A percentile compares a stretch with the other conserved stretches of the same genome.
phyloP scores from a whole-genome alignment of 2,113 vertebrate species.

The Hystrix cristata region DNA sequence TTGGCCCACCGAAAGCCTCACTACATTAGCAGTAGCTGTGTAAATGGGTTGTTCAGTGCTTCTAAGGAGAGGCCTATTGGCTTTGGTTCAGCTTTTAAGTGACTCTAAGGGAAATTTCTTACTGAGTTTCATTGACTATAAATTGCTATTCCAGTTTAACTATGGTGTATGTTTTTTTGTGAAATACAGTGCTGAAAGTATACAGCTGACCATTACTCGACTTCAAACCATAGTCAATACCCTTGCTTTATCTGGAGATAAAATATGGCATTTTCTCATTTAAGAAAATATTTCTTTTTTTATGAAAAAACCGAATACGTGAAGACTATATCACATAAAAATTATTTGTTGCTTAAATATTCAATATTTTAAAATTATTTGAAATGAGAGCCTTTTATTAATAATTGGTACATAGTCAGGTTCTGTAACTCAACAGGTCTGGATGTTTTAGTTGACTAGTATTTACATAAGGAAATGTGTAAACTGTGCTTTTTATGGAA shows the following conservation, averaged over 20 bases:
- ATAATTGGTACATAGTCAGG: constrained; percentile 61
- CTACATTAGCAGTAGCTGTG: not conserved
- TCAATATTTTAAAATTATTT: constrained; percentile 50
- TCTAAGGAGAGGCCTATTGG: constrained; percentile 12
- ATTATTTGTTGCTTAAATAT: constrained; percentile 50
- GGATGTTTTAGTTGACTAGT: constrained; percentile 47
- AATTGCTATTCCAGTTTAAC: constrained; percentile 54
- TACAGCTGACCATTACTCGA: constrained; percentile 27
- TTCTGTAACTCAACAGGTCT: constrained; percentile 69
- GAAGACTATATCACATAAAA: constrained; percentile 33
- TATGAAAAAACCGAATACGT: constrained; percentile 17
- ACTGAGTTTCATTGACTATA: constrained; percentile 52
- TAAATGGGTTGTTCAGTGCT: not conserved
- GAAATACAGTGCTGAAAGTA: not conserved
- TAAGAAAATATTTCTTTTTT: constrained; percentile 64
- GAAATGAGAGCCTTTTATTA: constrained; percentile 66
- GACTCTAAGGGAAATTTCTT: constrained; percentile 54
- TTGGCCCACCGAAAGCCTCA: constrained; percentile 5
- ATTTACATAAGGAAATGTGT: constrained; percentile 24
- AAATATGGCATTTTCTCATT: not conserved
- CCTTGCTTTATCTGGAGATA: constrained; percentile 18
- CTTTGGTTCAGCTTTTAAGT: constrained; percentile 70
- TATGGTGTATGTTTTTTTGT: not conserved
- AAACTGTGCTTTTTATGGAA: constrained; percentile 31
- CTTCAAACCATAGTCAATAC: not conserved